Base-by-base conservation (phyloP, 2,797 vertebrate genomes). In the Periophthalmus magnuspinnatus region DNA sequence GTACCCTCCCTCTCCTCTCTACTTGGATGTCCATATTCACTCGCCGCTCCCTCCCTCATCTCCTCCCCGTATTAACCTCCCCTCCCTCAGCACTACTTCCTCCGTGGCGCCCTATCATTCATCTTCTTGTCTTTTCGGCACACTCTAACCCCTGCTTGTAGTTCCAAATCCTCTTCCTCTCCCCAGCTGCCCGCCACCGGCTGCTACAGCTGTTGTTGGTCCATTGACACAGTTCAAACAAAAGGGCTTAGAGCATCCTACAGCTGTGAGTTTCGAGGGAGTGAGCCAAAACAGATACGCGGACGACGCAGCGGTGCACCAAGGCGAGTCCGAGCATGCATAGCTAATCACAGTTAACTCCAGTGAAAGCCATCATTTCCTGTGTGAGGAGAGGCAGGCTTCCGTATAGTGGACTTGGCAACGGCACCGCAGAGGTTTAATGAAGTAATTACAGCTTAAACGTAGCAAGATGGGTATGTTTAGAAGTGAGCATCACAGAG, bases 211-310 rank as follows among this genome's bases (percentile, higher is more conserved):
- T 89, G 87, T 76, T 88, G 81, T 77, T 79, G 86, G 80, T 89
- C 87, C 81, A 91, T 92, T 83, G 90, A 90, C 85, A 88, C 87
- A 78, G 84, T 91, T 90, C 82, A 89, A 85, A 90, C 84, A 87
- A 90, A 89, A 78, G 79, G 74, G 81, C 82, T 87, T 80, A 84
- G 83, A 87, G 84, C 88, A 55, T 87, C 81, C 77, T 82, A 79
- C 86, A 86, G 88, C 86, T 90, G 88, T 72, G 83, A 75, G 71
- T 69, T 81, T 70, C 38, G 77, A 74, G 65, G 68, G 69, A 80
- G 70, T 19, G 57, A 78, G 83, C 88, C 84, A 86, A 82, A 78
- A 75, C 74, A 78, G 77, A 85, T 64, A 75, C 77, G 69, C 57
- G 74, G 75, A 76, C 17, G 60, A 78, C 16, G 60, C 79, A 65